phyloP scores from a whole-genome alignment of 1,140 invertebrate species.

The Himalopsyche phryganea region DNA sequence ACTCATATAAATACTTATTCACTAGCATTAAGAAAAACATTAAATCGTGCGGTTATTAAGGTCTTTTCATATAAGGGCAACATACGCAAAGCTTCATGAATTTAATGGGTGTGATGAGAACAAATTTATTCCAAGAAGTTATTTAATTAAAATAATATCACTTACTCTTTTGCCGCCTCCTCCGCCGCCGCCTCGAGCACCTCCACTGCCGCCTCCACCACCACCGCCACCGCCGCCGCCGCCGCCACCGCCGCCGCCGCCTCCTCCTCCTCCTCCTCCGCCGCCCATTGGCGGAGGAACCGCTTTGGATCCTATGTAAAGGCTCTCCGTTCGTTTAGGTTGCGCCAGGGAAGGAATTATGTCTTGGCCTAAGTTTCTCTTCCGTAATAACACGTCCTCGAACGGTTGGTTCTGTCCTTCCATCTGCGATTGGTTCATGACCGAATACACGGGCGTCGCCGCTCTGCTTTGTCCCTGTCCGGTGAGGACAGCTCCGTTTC shows the following conservation, averaged over 20 bases:
- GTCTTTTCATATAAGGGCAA: too few species aligned
- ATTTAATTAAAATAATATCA: not conserved
- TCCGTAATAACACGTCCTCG: slow-evolving; percentile 74
- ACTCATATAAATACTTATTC: too few species aligned
- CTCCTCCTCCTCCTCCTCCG: slow-evolving; percentile 45
- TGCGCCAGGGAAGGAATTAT: slow-evolving; percentile 79
- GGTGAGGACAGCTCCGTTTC: slow-evolving; percentile 36
- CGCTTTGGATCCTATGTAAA: slow-evolving; percentile 61
- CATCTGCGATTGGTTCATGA: slow-evolving; percentile 13
- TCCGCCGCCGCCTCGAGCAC: slow-evolving; percentile 36
- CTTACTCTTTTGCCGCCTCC: slow-evolving; percentile 36
- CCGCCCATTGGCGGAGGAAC: slow-evolving; percentile 48
- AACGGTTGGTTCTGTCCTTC: slow-evolving; percentile 56
- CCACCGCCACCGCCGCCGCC: slow-evolving; percentile 34
- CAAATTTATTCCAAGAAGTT: too few species aligned
- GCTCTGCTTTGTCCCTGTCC: slow-evolving; percentile 42
- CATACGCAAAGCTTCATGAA: too few species aligned
- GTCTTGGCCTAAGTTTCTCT: slow-evolving; percentile 78
- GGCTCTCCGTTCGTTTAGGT: slow-evolving; percentile 85
- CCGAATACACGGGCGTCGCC: slow-evolving; percentile 33
- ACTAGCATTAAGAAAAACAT: too few species aligned
- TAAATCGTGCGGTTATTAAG: too few species aligned
- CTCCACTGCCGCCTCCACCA: slow-evolving; percentile 36
- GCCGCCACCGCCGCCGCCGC: slow-evolving; percentile 44
- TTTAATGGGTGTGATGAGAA: too few species aligned